Conservation (phyloP, 2,113 vertebrate genomes). For the Pogonocichla stellata region DNA sequence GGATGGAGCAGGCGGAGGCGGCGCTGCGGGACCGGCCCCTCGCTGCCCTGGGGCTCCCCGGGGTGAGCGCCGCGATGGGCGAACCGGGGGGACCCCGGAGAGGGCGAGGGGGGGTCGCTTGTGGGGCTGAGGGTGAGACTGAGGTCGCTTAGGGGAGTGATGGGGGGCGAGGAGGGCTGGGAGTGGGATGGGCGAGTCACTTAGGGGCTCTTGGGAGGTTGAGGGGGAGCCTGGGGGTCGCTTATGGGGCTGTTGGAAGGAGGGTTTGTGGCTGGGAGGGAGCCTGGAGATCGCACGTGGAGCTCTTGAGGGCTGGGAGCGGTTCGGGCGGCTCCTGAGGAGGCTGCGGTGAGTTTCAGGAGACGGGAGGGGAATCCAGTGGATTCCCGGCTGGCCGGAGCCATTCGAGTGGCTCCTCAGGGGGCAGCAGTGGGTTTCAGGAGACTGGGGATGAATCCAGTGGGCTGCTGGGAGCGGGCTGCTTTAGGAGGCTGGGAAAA, state of each 20-base stretch:
- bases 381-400: not conserved
- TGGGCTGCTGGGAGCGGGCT: not conserved
- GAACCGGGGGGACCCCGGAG: too few relatives aligned
- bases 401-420: not conserved
- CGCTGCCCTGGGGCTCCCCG: too few relatives aligned
- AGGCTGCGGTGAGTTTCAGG: not conserved
- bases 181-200: not conserved
- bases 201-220: not conserved
- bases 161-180: not conserved
- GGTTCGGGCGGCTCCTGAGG: not conserved
- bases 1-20: not conserved
- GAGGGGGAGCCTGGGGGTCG: not conserved
- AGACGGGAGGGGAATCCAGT: not conserved
- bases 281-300: not conserved
- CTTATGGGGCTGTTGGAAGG: not conserved
- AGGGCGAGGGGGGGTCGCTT: too few relatives aligned
- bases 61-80: too few relatives aligned
- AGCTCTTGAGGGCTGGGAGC: not conserved
- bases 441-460: not conserved
- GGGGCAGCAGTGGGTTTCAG: not conserved
- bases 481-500: not conserved
- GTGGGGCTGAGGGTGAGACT: not conserved
- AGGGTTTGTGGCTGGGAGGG: not conserved
- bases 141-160: too few relatives aligned
- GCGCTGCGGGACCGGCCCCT: too few relatives aligned